Base-by-base conservation (phyloP, 2,888 invertebrate species). In the Colostygia pectinataria region DNA sequence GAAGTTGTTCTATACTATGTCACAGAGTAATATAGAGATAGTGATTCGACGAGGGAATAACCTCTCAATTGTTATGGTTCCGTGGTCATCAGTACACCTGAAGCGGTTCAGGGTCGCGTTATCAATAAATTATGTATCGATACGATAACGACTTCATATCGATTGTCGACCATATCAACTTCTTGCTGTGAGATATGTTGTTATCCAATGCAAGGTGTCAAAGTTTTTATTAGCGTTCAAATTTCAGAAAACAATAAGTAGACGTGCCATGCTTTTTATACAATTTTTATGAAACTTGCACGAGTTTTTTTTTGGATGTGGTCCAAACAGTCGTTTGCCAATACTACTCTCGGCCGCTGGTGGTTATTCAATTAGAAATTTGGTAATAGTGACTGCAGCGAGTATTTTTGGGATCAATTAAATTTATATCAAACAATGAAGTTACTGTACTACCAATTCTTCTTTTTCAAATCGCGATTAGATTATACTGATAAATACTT, bases 111-210 rank as follows among this genome's bases (percentile, higher is more conserved):
- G 43, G 64, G 63, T 38, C 59, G 40, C 39, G 33, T 40, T 62
- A 61, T 65, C 61, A 29, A 42, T 62, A 31, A 33, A 59, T 61
- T 52, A 63, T 59, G 57, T 51, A 59, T 59, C 52, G 54, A 57
- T 62, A 59, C 52, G 55, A 61, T 62, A 59, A 55, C 55, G 28
- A 32, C 52, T 51, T 33, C 32, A 45, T 58, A 59, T 62, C 54
- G 59, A 57, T 58, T 55, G 36, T 9, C 12, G 14, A 13, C 39
- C 14, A 52, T 36, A 24, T 12, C 2, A n/a, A 34, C 28, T 32
- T 28, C n/a, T 20, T 20, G 20, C 5, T 20, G 6, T n/a, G n/a
- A n/a, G n/a, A n/a, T n/a, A n/a, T n/a, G n/a, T n/a, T n/a, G n/a
- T n/a, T n/a, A n/a, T 9, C 42, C 34, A 14, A 8, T 18, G 25